phyloP scores from a whole-genome alignment of 2,888 invertebrate genomes.

The Polydrusus cervinus region DNA sequence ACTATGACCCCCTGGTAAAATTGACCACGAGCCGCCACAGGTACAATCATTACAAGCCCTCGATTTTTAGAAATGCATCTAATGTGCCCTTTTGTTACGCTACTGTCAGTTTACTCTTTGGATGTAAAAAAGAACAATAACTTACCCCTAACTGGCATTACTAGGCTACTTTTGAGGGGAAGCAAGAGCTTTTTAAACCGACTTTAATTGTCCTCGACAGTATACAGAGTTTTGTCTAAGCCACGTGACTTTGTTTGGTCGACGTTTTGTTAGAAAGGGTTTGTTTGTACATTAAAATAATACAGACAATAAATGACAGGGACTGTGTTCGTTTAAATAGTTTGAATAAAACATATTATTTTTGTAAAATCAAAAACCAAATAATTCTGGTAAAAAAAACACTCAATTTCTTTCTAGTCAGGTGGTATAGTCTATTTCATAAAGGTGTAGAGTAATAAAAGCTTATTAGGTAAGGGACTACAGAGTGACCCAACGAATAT shows the following conservation, averaged over 20 bases:
- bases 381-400: too few species aligned
- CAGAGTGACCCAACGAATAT: too few species aligned
- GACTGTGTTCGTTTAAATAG: neutral
- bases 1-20: too few species aligned
- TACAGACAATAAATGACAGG: neutral
- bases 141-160: slow-evolving; percentile 33
- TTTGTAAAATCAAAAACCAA: too few species aligned
- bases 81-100: slow-evolving; percentile 1
- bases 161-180: slow-evolving; percentile 26
- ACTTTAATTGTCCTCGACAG: slow-evolving; percentile 65
- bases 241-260: slow-evolving; percentile 64
- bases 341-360: too few species aligned
- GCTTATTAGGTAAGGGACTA: too few species aligned
- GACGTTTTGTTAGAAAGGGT: slow-evolving; percentile 28
- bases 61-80: too few species aligned
- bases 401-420: too few species aligned
- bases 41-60: too few species aligned
- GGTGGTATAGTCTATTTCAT: too few species aligned
- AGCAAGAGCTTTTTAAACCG: slow-evolving; percentile 59
- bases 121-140: slow-evolving; percentile 45
- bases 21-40: too few species aligned
- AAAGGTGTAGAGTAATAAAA: too few species aligned
- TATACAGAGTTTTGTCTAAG: slow-evolving; percentile 62
- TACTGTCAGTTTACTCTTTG: slow-evolving; percentile 3
- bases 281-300: slow-evolving; percentile 44